Base-by-base conservation (phyloP, 2,888 invertebrate species). In the Gymnosoma rotundatum region DNA sequence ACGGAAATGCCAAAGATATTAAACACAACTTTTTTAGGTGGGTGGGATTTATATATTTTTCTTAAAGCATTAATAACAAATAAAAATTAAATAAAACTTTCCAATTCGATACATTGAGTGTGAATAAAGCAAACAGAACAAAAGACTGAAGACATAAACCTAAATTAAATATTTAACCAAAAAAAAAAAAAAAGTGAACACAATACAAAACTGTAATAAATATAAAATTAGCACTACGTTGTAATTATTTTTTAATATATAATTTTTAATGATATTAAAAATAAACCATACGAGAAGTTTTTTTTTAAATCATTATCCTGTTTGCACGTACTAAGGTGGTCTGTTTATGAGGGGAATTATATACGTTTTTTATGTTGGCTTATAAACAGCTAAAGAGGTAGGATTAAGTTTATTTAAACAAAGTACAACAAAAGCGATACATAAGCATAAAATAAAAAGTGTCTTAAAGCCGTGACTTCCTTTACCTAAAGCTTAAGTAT, bases 241-340 rank as follows among this genome's bases (percentile, higher is more conserved):
- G 18, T 54, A 52, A 20, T 60, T 60, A 50, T 25, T 67, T 42
- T 18, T 48, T 12, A 52, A 25, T 60, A 60, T 52, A 32, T 32
- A 32, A 32, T 32, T 32, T 32, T 32, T 32, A 6, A 32, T 32
- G 32, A 0, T 52, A 42, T 25, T 42, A 60, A 42, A 38, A 60
- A 67, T 10, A 36, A 12, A 5, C 10, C 6, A 50, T 9, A 18
- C 45, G 9, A 3, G n/a, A 36, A 36, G 14, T 20, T 42, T 16
- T 25, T 25, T 89, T 88, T 88, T 64, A 48, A 69, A 58, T 72
- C 88, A 89, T 90, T 90, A 90, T 90, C 90, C 90, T 89, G 89
- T 54, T 88, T 88, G 89, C 90, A 90, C 90, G 90, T 90, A 89
- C 88, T 88, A 20, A 25, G 75, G 81, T 75, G 75, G 81, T 81